Evolutionary conservation across 92 coral and sea anemone species (phyloP), one percentile per base, ranked within the genome.

Genomic region (Umimayanthus chanpuru): DNA sequence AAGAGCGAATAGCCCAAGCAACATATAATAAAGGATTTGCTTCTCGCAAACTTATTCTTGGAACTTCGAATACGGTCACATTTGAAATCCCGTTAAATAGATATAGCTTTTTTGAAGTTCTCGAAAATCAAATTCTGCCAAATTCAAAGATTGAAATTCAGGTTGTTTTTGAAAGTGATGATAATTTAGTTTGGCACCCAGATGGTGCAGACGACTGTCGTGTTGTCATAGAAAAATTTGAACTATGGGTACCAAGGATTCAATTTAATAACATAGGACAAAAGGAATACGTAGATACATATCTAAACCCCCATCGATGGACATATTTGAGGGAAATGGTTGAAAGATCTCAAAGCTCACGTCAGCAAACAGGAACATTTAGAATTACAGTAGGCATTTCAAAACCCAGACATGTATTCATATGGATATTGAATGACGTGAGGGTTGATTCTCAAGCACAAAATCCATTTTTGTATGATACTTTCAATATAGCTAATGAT

Each of bases 31-130:
- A 64, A 36, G 90, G 90, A 3, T 80, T 88, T 41, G 66, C 88
- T 0, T 0, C 1, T 10, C 76, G 90, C 12, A 55, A 81, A 29
- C 0, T 0, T 0, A 18, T 88, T 20, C 55, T 88, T 0, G 32
- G 29, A 25, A 47, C 79, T 8, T 68, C 55, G 0, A 29, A 0
- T 0, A 32, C 76, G 0, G 29, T 61, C 1, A 50, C 38, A 55
- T 77, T 71, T 26, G 82, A n/a, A 3, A 64, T 73, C 0, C 86
- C 91, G 1, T 65, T 91, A 1, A 91, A 91, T 26, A 38, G 93
- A 0, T 90, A 90, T 64, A 8, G 70, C 21, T 90, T 74, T 9
- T 87, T 90, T 32, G 88, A 89, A 29, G 88, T 64, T 18, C 73
- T 90, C 0, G 85, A 87, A 6, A 25, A 49, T 4, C 41, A 81